Evolutionary conservation across 2,797 vertebrate species (phyloP), one percentile per base, ranked within the genome.

Genomic region (Phylloscopus collybita): DNA sequence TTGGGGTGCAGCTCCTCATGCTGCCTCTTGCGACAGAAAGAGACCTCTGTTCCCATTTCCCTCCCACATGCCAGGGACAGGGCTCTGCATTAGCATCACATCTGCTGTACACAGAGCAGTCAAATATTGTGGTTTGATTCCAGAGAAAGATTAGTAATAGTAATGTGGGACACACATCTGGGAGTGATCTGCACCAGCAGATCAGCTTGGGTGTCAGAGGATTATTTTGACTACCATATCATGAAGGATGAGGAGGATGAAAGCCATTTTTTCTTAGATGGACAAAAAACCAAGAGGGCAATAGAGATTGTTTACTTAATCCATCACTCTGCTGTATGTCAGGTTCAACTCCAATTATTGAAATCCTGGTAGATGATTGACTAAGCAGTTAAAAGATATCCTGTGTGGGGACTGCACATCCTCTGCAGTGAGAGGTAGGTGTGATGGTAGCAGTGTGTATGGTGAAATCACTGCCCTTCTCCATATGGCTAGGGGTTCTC

Each of bases 251-350:
- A 85, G 73, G 50, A 76, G 22, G 49, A 92, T 53, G 34, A 92
- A 87, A 87, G 49, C 61, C 49, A 16, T 59, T 3, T 50, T 87
- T 94, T 76, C 51, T 86, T 36, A 51, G 51, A 38, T 14, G 22
- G 60, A 82, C 62, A 64, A 64, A 60, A 86, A 59, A 5, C 23
- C 23, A 51, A 61, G 40, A 89, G 40, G 45, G 51, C 32, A 67
- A 60, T 45, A 72, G 66, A 70, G 36, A 80, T 64, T 62, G 49
- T 29, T 94, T 73, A 49, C 64, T 91, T 93, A 91, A 93, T 82
- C 86, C 60, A 32, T 53, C 45, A 60, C 65, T 67, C 65, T 71
- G 61, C 72, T 79, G 54, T 87, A 93, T 64, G 75, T 38, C 53
- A 89, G 20, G 16, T 74, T 92, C 56, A 73, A 50, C 49, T 85